Conservation (phyloP, 2,797 vertebrate genomes). For the Phaenicophaeus curvirostris region DNA sequence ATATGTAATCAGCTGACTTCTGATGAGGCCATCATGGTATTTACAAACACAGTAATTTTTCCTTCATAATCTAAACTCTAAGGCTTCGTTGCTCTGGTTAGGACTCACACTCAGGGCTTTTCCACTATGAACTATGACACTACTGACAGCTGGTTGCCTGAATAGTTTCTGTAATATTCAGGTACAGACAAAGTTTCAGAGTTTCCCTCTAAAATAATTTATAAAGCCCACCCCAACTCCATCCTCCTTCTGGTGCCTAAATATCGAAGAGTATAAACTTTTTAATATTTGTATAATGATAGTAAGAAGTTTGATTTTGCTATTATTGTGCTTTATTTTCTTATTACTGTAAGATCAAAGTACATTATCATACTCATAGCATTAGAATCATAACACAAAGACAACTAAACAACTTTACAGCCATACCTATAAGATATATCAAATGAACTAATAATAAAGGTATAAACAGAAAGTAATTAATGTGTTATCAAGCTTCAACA, state of each 20-base stretch:
- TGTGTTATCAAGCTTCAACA: not conserved
- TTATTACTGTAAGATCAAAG: conserved; percentile 27
- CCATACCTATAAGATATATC: not conserved
- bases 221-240: not conserved
- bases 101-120: not conserved
- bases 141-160: not conserved
- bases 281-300: not conserved
- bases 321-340: conserved; percentile 17
- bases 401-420: conserved; percentile 31
- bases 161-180: not conserved
- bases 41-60: not conserved
- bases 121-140: not conserved
- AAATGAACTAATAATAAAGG: conserved; percentile 11
- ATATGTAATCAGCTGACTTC: not conserved
- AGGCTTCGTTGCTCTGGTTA: not conserved
- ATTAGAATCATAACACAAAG: conserved; percentile 26
- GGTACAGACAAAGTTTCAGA: not conserved
- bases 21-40: not conserved
- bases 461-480: not conserved
- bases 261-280: not conserved
- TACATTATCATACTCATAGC: not conserved
- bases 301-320: not conserved
- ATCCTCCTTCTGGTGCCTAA: not conserved
- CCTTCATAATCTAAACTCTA: not conserved
- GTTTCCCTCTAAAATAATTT: not conserved